Evolutionary conservation across 2,797 vertebrate genomes (phyloP).

Genomic region (Peromyscus melanophrys): DNA sequence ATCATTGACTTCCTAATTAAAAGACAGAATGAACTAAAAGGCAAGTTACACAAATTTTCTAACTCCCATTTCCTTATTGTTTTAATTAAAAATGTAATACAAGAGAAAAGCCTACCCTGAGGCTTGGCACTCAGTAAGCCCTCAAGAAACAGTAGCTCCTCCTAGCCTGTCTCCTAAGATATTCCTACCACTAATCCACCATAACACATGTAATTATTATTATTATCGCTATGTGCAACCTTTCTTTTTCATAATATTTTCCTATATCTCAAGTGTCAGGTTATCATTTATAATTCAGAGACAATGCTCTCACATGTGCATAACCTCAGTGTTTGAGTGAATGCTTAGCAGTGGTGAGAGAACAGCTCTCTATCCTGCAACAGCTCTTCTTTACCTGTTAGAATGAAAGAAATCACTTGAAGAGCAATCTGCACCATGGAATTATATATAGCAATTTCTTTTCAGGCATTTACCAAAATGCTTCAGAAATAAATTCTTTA

Average conservation of each 20-base stretch:
- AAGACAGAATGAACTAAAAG: slow-evolving; percentile 24
- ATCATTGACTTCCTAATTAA: slow-evolving; percentile 54
- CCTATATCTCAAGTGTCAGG: not conserved
- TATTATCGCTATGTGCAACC: not conserved
- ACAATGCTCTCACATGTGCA: not conserved
- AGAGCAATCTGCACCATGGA: not conserved
- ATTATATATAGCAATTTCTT: slow-evolving; percentile 7
- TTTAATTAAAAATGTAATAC: slow-evolving; percentile 52
- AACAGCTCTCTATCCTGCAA: not conserved
- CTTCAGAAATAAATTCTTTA: slow-evolving; percentile 63
- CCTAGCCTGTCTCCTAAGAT: not conserved
- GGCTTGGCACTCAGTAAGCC: not conserved
- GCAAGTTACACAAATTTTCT: slow-evolving; percentile 42
- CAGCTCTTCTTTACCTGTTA: not conserved
- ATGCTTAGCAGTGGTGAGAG: not conserved
- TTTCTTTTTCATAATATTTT: slow-evolving; percentile 26
- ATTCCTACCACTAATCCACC: not conserved
- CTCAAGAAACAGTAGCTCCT: not conserved
- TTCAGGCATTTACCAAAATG: slow-evolving; percentile 36
- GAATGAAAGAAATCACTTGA: not conserved
- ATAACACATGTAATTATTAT: not conserved
- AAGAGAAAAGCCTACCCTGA: slow-evolving; percentile 4
- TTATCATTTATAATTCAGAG: slow-evolving; percentile 7
- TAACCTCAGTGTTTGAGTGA: not conserved
- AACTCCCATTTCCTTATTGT: slow-evolving; percentile 7